A percentile compares a stretch with the other conserved stretches of the same genome.
phyloP scores from a whole-genome alignment of 2,888 invertebrate genomes.

The Chalcis sispes region DNA sequence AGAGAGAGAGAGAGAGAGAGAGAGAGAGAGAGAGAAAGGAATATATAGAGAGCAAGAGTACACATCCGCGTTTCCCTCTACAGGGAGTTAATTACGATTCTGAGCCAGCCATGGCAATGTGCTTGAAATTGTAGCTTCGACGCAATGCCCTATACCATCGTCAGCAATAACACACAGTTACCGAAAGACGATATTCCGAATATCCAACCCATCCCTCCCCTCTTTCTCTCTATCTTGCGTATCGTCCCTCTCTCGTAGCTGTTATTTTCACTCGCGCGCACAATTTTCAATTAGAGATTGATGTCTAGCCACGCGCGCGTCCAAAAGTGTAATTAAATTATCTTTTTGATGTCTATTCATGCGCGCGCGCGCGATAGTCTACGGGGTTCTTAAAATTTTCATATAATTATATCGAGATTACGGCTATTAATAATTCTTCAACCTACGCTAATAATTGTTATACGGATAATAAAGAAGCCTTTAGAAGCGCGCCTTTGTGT shows the following conservation, averaged over 20 bases:
- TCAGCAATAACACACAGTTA: too few relatives aligned
- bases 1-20: constrained; percentile 3
- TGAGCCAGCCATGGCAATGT: constrained; percentile 43
- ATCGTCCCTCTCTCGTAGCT: not conserved
- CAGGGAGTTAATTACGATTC: constrained; percentile 61
- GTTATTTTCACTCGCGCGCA: not conserved
- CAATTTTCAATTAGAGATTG: constrained; percentile 49
- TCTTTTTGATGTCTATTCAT: not conserved
- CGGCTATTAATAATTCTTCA: not conserved
- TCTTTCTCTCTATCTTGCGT: not conserved
- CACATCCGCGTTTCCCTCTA: constrained; percentile 50
- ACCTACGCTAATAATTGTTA: constrained; percentile 7
- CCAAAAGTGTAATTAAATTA: constrained; percentile 14
- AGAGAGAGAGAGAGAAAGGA: constrained; percentile 13
- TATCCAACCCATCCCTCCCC: not conserved
- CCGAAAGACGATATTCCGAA: constrained; percentile 16
- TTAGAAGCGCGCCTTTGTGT: not conserved
- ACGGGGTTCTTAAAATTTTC: not conserved
- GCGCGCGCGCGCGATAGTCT: too few relatives aligned
- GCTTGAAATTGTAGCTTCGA: constrained; percentile 39
- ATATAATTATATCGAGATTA: constrained; percentile 3
- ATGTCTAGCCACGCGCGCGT: not conserved
- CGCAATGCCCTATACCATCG: not conserved
- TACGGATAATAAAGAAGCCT: not conserved
- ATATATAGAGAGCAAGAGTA: too few relatives aligned